Evolutionary conservation across 2,113 vertebrate species (phyloP), one percentile per base, ranked within the genome.

Genomic region (Anser cygnoides): DNA sequence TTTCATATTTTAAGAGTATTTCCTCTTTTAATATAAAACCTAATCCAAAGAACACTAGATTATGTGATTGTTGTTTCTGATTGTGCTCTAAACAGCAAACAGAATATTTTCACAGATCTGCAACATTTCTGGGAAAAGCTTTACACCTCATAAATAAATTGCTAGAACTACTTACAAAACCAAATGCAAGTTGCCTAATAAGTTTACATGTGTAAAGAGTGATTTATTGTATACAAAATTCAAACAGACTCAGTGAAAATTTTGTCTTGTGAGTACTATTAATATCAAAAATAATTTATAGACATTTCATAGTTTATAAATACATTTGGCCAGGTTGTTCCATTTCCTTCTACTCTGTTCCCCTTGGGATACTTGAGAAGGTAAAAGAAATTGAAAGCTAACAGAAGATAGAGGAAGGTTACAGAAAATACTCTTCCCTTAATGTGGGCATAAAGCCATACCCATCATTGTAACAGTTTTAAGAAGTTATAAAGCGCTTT

Each of bases 141-240:
- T 90, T 65, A 41, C 55, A 74, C 59, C 41, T 92, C 74, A 84
- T 73, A 90, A 90, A 92, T 73, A 77, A 88, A 77, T 92, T 81
- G 49, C 31, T 77, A 90, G 31, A 63, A 73, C n/a, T 90, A 73
- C 44, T 84, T 88, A 33, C 63, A 81, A 88, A 96, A 79, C 8
- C 21, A 61, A 70, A 28, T 65, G 14, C 18, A 29, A 61, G 31
- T 81, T 92, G 23, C 70, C 79, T 90, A 81, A 26, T 54, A 73
- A 63, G 11, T 59, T 49, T 84, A n/a, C 31, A 25, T 17, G 75
- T 77, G 14, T 73, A 63, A 81, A 84, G 26, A 82, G 65, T 67
- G 70, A 84, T 95, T 87, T 95, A 94, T 65, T 81, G 49, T 74
- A 81, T 37, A 77, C 5, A 25, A 18, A 77, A 61, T 82, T 90